Evolutionary conservation across 2,888 invertebrate species (phyloP).

Genomic region (Lepeophtheirus nordmannii): DNA sequence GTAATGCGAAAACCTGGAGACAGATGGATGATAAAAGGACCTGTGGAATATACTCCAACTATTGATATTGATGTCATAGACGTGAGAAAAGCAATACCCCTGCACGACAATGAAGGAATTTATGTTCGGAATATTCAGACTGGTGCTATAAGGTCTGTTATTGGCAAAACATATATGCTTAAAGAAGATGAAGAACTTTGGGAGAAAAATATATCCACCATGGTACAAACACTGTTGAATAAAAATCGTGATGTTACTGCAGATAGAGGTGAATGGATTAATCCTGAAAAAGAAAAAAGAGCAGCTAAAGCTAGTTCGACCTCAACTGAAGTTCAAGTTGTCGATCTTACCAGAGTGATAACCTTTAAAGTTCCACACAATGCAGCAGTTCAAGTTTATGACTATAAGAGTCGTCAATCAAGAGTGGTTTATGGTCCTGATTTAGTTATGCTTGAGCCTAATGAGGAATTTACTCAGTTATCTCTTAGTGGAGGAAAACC

Average conservation of each 20-base stretch:
- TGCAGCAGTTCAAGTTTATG: constrained; percentile 40
- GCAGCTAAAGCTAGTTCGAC: neutral
- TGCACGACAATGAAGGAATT: constrained; percentile 41
- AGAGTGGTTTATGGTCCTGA: constrained; percentile 40
- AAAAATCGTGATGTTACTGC: constrained; percentile 34
- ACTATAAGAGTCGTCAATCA: constrained; percentile 40
- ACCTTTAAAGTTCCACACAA: constrained; percentile 40
- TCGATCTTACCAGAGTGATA: constrained; percentile 35
- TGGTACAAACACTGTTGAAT: constrained; percentile 33
- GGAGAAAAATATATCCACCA: constrained; percentile 33
- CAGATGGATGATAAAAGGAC: constrained; percentile 40
- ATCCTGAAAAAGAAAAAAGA: constrained; percentile 18
- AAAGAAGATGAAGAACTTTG: constrained; percentile 35
- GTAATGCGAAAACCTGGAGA: constrained; percentile 36
- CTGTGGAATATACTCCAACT: constrained; percentile 39
- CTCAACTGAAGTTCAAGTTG: neutral
- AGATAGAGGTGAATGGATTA: constrained; percentile 32
- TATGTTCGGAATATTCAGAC: constrained; percentile 38
- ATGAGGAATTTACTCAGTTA: constrained; percentile 40
- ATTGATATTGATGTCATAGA: constrained; percentile 38
- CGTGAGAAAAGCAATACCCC: constrained; percentile 36
- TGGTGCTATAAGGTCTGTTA: constrained; percentile 34
- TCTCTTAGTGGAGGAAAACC: constrained; percentile 39
- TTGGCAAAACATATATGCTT: constrained; percentile 39
- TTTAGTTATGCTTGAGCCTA: constrained; percentile 39